Conservation (phyloP, 2,797 vertebrate species). For the Argyrosomus regius region DNA sequence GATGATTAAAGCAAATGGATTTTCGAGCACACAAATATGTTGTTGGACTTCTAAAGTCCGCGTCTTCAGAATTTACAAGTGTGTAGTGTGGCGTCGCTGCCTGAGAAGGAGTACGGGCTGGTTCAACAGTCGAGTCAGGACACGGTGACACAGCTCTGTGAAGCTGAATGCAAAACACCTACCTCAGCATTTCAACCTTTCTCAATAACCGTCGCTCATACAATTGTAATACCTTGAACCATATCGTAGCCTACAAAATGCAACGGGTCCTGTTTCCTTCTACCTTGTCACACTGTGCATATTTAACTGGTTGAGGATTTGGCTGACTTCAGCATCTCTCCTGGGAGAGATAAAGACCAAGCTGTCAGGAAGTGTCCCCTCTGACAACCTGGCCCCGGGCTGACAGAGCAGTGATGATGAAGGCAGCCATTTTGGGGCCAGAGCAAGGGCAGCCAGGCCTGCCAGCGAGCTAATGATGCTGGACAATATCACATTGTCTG, state of each 20-base stretch:
- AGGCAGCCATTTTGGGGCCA: constrained; percentile 60
- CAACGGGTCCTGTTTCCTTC: constrained; percentile 43
- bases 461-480: constrained; percentile 54
- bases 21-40: constrained; percentile 60
- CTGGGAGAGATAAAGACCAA: constrained; percentile 62
- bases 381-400: constrained; percentile 67
- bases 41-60: constrained; percentile 21
- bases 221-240: constrained; percentile 50
- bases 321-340: constrained; percentile 74
- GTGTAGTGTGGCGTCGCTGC: constrained; percentile 11
- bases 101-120: constrained; percentile 11
- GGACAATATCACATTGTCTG: constrained; percentile 17
- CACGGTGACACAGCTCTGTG: constrained; percentile 21
- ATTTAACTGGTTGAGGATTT: constrained; percentile 57
- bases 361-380: constrained; percentile 64
- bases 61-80: constrained; percentile 40
- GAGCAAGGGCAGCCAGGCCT: constrained; percentile 37
- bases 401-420: constrained; percentile 58
- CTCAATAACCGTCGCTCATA: constrained; percentile 46
- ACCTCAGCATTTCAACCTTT: constrained; percentile 62
- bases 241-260: constrained; percentile 39
- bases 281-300: constrained; percentile 52
- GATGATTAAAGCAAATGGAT: constrained; percentile 64
- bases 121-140: constrained; percentile 40
- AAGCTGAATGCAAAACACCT: constrained; percentile 38